phyloP scores from a whole-genome alignment of 2,113 vertebrate species.

The Excalfactoria chinensis region DNA sequence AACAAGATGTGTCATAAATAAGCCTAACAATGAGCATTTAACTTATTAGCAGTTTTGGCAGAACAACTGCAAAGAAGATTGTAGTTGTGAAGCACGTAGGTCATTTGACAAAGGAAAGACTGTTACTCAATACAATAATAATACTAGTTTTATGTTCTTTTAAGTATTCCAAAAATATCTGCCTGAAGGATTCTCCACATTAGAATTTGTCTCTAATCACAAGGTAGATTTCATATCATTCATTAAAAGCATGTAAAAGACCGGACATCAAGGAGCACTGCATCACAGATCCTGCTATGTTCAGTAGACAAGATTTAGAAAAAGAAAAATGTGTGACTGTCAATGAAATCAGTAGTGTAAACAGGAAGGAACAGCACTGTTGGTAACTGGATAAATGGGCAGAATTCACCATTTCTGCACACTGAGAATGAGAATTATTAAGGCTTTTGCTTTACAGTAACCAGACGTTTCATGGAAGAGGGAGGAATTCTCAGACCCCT shows the following conservation, averaged over 20 bases:
- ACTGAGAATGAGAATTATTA: background rate
- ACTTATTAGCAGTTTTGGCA: constrained; percentile 59
- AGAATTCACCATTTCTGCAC: background rate
- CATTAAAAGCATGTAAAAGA: background rate
- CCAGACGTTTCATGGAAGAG: background rate
- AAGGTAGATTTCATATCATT: background rate
- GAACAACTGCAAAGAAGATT: constrained; percentile 23
- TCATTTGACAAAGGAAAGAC: constrained; percentile 9
- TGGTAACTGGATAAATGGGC: background rate
- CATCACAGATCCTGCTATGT: background rate
- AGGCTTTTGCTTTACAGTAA: background rate
- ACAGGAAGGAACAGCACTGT: background rate
- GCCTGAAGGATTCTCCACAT: background rate
- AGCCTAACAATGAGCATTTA: constrained; percentile 28
- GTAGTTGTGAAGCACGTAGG: background rate
- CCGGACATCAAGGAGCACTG: background rate
- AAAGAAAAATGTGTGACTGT: background rate
- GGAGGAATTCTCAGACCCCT: background rate
- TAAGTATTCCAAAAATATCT: background rate
- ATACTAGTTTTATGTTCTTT: background rate
- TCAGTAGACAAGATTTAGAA: background rate
- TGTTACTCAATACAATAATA: background rate
- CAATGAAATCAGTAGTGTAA: background rate
- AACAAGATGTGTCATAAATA: constrained; percentile 33
- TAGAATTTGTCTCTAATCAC: background rate